A percentile compares a stretch with the other conserved stretches of the same genome.
Evolutionary conservation across 2,113 vertebrate genomes (phyloP).

Genomic region (Solenodon paradoxus): DNA sequence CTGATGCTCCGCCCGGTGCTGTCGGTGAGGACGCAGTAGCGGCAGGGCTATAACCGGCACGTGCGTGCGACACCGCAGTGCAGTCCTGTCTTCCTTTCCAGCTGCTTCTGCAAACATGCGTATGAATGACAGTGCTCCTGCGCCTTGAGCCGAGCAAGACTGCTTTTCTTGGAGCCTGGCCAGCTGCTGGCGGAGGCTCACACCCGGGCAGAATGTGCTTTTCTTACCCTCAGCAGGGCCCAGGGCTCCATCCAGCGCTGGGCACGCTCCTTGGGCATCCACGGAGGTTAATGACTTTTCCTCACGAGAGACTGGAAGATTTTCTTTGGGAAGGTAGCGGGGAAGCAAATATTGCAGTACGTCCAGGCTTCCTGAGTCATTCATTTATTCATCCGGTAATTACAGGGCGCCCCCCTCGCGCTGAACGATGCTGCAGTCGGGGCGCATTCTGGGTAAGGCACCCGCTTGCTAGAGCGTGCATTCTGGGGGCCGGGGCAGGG

Average conservation of each 20-base stretch:
- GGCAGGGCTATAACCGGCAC: not conserved
- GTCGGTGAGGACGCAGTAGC: not conserved
- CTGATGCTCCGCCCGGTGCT: not conserved
- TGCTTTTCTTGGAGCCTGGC: slow-evolving; percentile 67
- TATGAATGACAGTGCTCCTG: slow-evolving; percentile 48
- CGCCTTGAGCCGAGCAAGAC: slow-evolving; percentile 39
- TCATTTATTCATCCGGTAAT: not conserved
- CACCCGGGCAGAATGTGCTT: accelerated
- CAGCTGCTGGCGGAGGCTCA: slow-evolving; percentile 45
- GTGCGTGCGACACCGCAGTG: not conserved
- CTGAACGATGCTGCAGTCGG: too few relatives aligned
- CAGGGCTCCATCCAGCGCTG: accelerated
- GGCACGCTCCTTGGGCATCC: accelerated
- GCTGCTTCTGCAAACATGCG: slow-evolving; percentile 32
- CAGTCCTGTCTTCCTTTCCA: slow-evolving; percentile 2
- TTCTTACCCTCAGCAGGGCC: slow-evolving; percentile 54
- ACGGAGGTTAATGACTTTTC: not conserved
- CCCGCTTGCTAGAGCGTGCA: accelerated
- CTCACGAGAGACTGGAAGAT: not conserved
- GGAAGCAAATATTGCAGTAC: not conserved
- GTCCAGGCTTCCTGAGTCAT: not conserved
- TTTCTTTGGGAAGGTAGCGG: not conserved
- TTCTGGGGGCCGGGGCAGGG: accelerated
- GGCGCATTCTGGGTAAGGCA: accelerated
- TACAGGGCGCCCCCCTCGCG: accelerated